A percentile compares a stretch with the other conserved stretches of the same genome.
Conservation (phyloP, 2,113 vertebrate genomes). For the Muscicapa adusta region DNA sequence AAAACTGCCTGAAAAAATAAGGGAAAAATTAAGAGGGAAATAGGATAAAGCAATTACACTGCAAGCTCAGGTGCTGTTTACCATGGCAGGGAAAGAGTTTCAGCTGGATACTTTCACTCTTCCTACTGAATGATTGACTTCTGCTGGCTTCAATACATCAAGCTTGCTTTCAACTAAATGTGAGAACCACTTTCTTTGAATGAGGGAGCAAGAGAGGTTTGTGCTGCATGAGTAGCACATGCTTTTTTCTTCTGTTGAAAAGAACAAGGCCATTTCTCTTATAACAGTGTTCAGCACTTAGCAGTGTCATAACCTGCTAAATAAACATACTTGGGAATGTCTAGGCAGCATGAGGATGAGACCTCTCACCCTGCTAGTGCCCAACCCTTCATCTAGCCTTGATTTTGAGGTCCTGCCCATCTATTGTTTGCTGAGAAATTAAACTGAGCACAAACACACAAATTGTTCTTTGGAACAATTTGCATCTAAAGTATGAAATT, state of each 20-base stretch:
- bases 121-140: not conserved
- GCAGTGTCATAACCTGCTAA: not conserved
- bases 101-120: not conserved
- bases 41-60: not conserved
- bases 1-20: not conserved
- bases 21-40: not conserved
- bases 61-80: not conserved
- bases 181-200: not conserved
- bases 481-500: not conserved
- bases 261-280: not conserved
- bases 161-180: not conserved
- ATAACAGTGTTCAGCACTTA: not conserved
- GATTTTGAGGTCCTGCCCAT: not conserved
- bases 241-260: not conserved
- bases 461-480: not conserved
- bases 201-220: not conserved
- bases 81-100: not conserved
- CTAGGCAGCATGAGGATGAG: not conserved
- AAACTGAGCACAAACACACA: not conserved
- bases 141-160: not conserved
- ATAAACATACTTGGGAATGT: not conserved
- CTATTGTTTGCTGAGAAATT: not conserved
- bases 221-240: not conserved
- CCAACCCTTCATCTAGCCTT: not conserved
- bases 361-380: not conserved